Conservation (phyloP, 1,140 invertebrate species). For the Anastatus disparis region DNA sequence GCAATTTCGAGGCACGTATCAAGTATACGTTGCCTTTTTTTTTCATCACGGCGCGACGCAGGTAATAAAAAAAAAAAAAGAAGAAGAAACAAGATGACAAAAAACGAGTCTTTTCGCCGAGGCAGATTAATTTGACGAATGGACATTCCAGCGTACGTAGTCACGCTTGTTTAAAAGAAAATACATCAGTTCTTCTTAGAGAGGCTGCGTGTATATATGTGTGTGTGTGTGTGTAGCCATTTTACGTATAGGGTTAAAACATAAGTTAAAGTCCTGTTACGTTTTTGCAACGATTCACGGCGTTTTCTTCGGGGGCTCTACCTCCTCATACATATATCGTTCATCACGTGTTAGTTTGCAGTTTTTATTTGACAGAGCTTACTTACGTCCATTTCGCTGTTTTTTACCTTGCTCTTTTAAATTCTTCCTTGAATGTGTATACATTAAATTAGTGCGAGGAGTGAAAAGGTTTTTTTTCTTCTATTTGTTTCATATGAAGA, state of each 20-base stretch:
- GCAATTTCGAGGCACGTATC: too few relatives aligned
- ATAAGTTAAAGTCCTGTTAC: conserved; percentile 44
- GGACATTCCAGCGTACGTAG: conserved; percentile 24
- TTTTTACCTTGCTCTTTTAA: background rate
- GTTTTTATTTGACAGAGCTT: conserved; percentile 3
- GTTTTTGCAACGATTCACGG: conserved; percentile 48
- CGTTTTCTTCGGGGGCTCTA: conserved; percentile 26
- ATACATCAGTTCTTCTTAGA: conserved; percentile 32
- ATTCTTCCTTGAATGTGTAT: background rate
- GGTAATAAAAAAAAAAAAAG: too few relatives aligned
- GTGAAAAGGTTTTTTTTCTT: too few relatives aligned
- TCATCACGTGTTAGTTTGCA: conserved; percentile 39
- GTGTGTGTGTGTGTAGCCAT: background rate
- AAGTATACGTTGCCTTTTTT: too few relatives aligned
- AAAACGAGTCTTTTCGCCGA: too few relatives aligned
- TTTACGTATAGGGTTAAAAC: too few relatives aligned
- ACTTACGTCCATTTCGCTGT: background rate
- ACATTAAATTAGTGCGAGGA: too few relatives aligned
- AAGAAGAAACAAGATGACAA: background rate
- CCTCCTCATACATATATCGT: too few relatives aligned
- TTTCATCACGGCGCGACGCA: too few relatives aligned
- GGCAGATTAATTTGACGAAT: conserved; percentile 34
- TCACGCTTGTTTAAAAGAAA: conserved; percentile 37
- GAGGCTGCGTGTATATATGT: background rate
- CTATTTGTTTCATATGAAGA: too few relatives aligned